Conservation (phyloP, 2,113 vertebrate species). For the Phrynosoma platyrhinos region DNA sequence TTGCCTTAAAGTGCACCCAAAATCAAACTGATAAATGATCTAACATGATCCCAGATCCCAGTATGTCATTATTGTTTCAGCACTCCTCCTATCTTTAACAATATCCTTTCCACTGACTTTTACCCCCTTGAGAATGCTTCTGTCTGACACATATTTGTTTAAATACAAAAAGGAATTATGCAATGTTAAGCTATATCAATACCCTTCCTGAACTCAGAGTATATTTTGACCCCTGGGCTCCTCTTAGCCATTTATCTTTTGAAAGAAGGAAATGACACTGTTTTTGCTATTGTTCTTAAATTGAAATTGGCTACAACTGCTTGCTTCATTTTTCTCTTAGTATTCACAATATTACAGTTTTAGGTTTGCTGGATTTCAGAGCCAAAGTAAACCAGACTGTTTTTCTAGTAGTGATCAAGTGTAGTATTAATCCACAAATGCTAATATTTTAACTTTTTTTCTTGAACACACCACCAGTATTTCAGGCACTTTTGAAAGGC, state of each 20-base stretch:
- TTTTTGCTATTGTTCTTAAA: not conserved
- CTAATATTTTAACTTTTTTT: not conserved
- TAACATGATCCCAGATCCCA: not conserved
- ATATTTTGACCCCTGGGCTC: not conserved
- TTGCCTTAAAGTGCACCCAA: not conserved
- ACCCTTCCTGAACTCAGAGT: not conserved
- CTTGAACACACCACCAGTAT: not conserved
- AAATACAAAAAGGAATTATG: not conserved
- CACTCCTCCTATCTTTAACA: not conserved
- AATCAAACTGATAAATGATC: not conserved
- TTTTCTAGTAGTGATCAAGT: not conserved
- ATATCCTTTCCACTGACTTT: not conserved
- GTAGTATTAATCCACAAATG: not conserved
- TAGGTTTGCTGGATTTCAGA: not conserved
- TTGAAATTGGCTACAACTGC: not conserved
- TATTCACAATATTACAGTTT: not conserved
- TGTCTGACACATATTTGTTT: not conserved
- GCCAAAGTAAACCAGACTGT: not conserved
- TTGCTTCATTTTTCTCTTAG: slow-evolving; percentile 5
- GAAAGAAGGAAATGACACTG: slow-evolving; percentile 1
- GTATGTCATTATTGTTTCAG: not conserved
- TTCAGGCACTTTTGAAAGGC: not conserved
- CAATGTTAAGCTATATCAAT: not conserved
- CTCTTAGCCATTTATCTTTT: not conserved
- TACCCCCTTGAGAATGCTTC: not conserved